Evolutionary conservation across 2,888 invertebrate species (phyloP).

Genomic region (Poecilus cupreus): DNA sequence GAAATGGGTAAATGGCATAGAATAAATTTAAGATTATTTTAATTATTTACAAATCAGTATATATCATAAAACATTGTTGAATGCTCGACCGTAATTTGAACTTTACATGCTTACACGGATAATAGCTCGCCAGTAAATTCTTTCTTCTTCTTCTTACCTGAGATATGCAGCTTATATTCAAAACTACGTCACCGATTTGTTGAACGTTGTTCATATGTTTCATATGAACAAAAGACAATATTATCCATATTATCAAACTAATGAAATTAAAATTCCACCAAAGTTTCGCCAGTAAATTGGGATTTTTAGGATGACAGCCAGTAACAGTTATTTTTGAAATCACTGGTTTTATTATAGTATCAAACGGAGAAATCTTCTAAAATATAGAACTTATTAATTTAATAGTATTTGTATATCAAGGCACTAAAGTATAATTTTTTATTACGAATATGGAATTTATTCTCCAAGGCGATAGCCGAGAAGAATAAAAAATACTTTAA

Average conservation of each 20-base stretch:
- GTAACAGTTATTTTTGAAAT: neutral
- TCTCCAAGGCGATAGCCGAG: too few species aligned
- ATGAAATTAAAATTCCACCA: constrained; percentile 7
- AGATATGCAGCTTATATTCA: constrained; percentile 1
- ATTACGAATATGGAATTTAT: too few species aligned
- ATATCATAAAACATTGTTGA: too few species aligned
- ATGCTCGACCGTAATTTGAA: neutral
- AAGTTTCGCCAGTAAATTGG: neutral
- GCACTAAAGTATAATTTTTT: too few species aligned
- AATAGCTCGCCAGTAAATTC: neutral
- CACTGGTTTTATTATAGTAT: neutral
- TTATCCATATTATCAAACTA: neutral
- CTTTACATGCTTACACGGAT: too few species aligned
- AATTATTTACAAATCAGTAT: too few species aligned
- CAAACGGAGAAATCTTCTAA: neutral
- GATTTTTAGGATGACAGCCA: neutral
- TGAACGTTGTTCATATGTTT: constrained; percentile 14
- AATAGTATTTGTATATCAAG: too few species aligned
- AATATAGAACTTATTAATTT: too few species aligned
- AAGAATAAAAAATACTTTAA: too few species aligned
- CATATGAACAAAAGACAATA: constrained; percentile 3
- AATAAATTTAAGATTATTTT: too few species aligned
- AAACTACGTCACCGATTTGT: constrained; percentile 6
- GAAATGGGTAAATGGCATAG: too few species aligned
- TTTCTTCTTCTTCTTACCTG: neutral